A percentile compares a stretch with the other conserved stretches of the same genome.
These are phyloP conservation scores for Smithornis capensis DNA, from an alignment of 2,113 vertebrate genomes.

Conservation along the genomic window DNA sequence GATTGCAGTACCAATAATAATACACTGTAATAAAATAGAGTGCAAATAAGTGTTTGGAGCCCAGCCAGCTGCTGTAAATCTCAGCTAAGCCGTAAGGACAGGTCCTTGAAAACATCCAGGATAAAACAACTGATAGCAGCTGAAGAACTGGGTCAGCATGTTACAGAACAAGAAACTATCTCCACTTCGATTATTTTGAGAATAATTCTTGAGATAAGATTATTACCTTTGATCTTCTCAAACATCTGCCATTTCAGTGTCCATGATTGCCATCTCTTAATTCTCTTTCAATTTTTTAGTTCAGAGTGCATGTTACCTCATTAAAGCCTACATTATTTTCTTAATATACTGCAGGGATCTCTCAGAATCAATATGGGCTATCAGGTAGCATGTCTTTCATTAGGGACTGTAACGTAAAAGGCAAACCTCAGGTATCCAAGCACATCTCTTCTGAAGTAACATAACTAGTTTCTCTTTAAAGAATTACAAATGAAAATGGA, in stretches of 20 bases:
- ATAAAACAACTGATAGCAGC: slow-evolving; percentile 20
- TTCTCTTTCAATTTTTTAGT: slow-evolving; percentile 65
- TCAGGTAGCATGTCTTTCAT: slow-evolving; percentile 40
- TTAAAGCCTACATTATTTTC: slow-evolving; percentile 57
- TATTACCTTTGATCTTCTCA: slow-evolving; percentile 49
- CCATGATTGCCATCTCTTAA: slow-evolving; percentile 30
- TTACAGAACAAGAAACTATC: slow-evolving; percentile 26
- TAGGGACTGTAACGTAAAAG: background rate
- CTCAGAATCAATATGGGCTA: slow-evolving; percentile 27
- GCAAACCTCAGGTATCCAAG: background rate
- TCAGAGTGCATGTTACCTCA: slow-evolving; percentile 58
- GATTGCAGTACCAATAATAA: background rate
- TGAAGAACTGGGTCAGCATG: slow-evolving; percentile 40
- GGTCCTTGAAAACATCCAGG: background rate
- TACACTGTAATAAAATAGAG: background rate
- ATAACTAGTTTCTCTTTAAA: background rate
- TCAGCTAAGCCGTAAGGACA: slow-evolving; percentile 18
- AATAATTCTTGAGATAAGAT: slow-evolving; percentile 55
- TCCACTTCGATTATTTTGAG: slow-evolving; percentile 30
- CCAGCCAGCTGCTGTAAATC: slow-evolving; percentile 18
- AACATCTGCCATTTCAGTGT: slow-evolving; percentile 24
- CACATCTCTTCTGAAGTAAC: background rate
- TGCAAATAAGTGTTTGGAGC: background rate
- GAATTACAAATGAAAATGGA: background rate
- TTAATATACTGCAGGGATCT: slow-evolving; percentile 44